Evolutionary conservation across 2,113 vertebrate species (phyloP).

Genomic region (Semnopithecus entellus): DNA sequence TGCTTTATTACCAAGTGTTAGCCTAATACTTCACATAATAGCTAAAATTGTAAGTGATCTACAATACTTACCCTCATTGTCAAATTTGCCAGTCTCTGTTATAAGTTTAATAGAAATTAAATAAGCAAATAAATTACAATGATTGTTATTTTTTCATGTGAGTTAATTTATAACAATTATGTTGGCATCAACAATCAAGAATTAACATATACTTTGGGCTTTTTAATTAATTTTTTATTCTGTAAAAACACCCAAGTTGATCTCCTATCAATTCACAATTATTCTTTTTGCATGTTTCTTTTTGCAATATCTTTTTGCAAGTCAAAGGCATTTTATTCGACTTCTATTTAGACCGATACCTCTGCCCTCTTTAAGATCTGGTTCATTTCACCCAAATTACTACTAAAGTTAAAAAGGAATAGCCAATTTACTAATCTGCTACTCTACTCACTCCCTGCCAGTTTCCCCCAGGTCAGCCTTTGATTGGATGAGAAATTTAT

Average conservation of each 20-base stretch:
- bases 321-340: not conserved
- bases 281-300: constrained; percentile 33
- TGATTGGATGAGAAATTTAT: constrained; percentile 63
- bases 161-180: not conserved
- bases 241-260: not conserved
- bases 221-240: not conserved
- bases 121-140: not conserved
- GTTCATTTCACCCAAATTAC: constrained; percentile 61
- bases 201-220: not conserved
- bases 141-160: not conserved
- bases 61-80: not conserved
- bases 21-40: not conserved
- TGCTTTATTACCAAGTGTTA: not conserved
- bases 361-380: constrained; percentile 26
- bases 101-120: not conserved
- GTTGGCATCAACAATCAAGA: not conserved
- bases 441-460: constrained; percentile 22
- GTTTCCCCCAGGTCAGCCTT: constrained; percentile 46
- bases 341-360: constrained; percentile 34
- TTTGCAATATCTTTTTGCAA: not conserved
- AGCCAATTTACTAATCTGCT: constrained; percentile 53
- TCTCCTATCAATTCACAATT: not conserved
- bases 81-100: not conserved
- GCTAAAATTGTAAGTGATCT: not conserved
- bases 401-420: constrained; percentile 46